Base-by-base conservation (phyloP, 2,888 invertebrate species). In the Harmothoe impar region DNA sequence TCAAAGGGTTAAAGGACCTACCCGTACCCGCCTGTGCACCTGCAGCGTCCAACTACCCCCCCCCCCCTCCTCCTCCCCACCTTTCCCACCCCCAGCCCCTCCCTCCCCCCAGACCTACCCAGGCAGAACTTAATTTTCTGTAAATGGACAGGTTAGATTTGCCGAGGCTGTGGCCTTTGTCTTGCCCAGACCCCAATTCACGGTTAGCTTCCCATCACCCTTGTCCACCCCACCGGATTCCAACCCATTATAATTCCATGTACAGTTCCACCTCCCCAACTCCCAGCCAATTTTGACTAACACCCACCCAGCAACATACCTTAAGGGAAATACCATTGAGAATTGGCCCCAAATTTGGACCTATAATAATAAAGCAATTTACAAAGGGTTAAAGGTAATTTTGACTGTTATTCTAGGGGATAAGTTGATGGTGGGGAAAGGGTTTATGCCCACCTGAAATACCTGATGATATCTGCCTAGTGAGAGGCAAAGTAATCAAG, bases 81-180 rank as follows among this genome's bases (percentile, higher is more conserved):
- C 81, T 12, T 35, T 10, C 81, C 23, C 17, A 12, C 3, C 31
- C 17, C 77, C 77, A 77, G 77, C 29, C n/a, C n/a, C 12, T 15
- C 77, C 25, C 77, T 7, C 81, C 10, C 43, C 81, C 33, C 43
- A 7, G 43, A 43, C 81, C 81, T 20, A 81, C n/a, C 81, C 81
- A 81, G 81, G 81, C 33, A 35, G 31, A 81, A 81, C 81, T 81
- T 81, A 81, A 81, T 81, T 81, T 81, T 81, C 81, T 81, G 35
- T 81, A 43, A 81, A 81, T 81, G 81, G 81, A 81, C 81, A 35
- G 81, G 81, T 43, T 33, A 81, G 81, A 81, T 81, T 33, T 43
- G 81, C 23, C 35, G 0, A 35, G 81, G 81, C 20, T 25, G 5
- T 20, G 20, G 43, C 81, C 81, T 35, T 81, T 81, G 81, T 81